Percentiles rank a stretch among this genome's conserved stretches.
Conservation (phyloP, 2,113 vertebrate genomes). For the Pseudopipra pipra region DNA sequence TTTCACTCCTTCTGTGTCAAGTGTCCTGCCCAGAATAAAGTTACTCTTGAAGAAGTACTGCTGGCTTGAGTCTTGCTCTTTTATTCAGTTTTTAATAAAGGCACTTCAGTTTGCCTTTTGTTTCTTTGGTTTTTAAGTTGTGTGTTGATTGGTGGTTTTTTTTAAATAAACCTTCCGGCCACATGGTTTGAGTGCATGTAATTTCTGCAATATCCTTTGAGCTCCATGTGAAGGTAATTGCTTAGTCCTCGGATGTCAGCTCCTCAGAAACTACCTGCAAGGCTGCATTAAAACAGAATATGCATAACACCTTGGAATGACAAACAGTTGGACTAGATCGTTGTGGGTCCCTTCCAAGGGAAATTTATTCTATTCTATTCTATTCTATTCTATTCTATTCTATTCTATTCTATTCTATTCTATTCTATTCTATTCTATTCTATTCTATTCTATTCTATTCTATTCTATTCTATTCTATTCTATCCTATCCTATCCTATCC, state of each 20-base stretch:
- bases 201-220: rapidly evolving
- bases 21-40: constrained; percentile 68
- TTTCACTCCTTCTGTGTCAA: constrained; percentile 33
- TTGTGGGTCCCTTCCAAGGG: background rate
- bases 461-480: no score
- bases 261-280: background rate
- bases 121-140: background rate
- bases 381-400: background rate
- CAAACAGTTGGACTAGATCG: background rate
- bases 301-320: rapidly evolving
- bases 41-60: constrained; percentile 31
- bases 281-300: background rate
- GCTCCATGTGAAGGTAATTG: rapidly evolving
- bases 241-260: background rate
- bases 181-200: rapidly evolving
- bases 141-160: background rate
- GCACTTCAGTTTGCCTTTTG: background rate
- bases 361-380: background rate
- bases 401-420: background rate
- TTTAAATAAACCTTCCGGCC: background rate
- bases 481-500: no score
- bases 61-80: background rate
- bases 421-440: background rate
- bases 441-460: background rate
- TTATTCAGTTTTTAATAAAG: background rate